Evolutionary conservation across 2,797 vertebrate genomes (phyloP).

Genomic region (Moxostoma hubbsi): DNA sequence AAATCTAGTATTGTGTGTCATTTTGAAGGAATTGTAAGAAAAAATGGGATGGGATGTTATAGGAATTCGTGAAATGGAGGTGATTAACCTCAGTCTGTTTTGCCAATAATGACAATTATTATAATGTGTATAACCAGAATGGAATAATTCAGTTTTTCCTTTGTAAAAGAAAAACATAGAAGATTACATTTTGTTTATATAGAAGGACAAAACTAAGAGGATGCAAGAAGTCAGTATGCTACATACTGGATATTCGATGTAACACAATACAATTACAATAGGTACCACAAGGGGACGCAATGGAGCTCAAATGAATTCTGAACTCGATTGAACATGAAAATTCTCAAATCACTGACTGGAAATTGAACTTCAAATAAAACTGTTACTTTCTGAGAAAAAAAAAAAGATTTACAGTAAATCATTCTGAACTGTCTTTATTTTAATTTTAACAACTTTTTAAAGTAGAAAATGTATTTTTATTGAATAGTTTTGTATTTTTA

Average conservation of each 20-base stretch:
- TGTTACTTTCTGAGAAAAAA: neutral
- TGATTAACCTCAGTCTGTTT: neutral
- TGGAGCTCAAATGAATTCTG: conserved; percentile 56
- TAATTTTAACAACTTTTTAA: too few relatives aligned
- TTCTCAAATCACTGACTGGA: conserved; percentile 3
- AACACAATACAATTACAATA: neutral
- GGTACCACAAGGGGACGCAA: conserved; percentile 76
- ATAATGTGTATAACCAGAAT: neutral
- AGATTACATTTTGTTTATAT: neutral
- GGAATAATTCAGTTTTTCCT: neutral
- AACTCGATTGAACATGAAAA: neutral
- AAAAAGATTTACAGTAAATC: too few relatives aligned
- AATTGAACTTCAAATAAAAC: neutral
- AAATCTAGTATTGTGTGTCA: neutral
- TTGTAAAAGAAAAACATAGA: neutral
- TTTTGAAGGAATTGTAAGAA: neutral
- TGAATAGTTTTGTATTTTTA: too few relatives aligned
- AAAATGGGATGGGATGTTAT: neutral
- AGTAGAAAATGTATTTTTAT: too few relatives aligned
- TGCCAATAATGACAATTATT: neutral
- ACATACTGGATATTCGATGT: conserved; percentile 3
- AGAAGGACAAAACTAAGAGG: neutral
- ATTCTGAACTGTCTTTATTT: too few relatives aligned
- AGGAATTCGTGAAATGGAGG: neutral
- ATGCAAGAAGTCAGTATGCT: neutral